phyloP scores from a whole-genome alignment of 2,797 vertebrate species.

The Lerista edwardsae region DNA sequence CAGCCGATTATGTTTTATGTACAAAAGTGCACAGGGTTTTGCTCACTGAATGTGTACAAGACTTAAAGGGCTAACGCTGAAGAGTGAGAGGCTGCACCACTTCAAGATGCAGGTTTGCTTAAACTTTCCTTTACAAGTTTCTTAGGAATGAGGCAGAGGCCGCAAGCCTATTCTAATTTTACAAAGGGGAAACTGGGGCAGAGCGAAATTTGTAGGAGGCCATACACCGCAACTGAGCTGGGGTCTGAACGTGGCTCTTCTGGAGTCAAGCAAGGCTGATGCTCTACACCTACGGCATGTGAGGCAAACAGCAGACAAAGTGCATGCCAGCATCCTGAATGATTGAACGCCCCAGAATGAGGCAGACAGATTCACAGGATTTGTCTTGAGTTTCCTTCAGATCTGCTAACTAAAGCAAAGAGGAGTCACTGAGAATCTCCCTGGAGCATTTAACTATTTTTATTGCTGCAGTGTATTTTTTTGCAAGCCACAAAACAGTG shows the following conservation, averaged over 20 bases:
- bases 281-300: background rate
- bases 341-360: background rate
- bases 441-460: constrained; percentile 34
- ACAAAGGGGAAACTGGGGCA: background rate
- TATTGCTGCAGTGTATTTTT: constrained; percentile 19
- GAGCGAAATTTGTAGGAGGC: background rate
- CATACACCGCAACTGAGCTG: background rate
- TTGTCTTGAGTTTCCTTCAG: constrained; percentile 43
- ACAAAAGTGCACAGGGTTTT: too few species aligned
- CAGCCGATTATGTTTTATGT: too few species aligned
- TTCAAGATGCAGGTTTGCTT: too few species aligned
- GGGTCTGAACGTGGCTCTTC: background rate
- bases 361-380: constrained; percentile 34
- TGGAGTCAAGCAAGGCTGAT: background rate
- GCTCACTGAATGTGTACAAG: too few species aligned
- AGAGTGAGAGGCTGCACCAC: too few species aligned
- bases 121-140: too few species aligned
- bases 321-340: constrained; percentile 28
- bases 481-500: background rate
- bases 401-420: constrained; percentile 34
- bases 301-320: constrained; percentile 17
- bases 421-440: constrained; percentile 28
- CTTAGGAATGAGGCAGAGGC: too few species aligned
- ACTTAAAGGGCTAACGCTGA: too few species aligned
- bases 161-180: background rate